phyloP scores from a whole-genome alignment of 1,140 invertebrate species.

The Eubasilissa regina region DNA sequence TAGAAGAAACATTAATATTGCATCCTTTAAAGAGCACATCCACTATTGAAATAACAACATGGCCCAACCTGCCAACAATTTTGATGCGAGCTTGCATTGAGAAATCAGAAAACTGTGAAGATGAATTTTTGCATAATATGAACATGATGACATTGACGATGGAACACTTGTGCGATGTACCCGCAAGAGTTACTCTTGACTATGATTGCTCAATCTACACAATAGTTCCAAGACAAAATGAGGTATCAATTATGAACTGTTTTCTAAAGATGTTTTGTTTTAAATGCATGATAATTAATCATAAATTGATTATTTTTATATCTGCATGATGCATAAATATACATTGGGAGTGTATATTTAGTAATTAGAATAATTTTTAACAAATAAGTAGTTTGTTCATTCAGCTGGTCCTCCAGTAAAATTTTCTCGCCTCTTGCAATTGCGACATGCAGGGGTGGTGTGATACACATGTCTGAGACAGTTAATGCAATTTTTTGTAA shows the following conservation, averaged over 20 bases:
- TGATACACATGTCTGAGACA: too few relatives aligned
- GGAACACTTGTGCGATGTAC: constrained; percentile 5
- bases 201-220: constrained; percentile 25
- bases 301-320: not conserved
- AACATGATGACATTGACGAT: constrained; percentile 16
- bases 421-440: too few relatives aligned
- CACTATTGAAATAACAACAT: constrained; percentile 1
- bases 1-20: constrained; percentile 16
- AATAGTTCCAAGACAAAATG: constrained; percentile 26
- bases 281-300: not conserved
- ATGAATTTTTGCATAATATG: not conserved
- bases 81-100: not conserved
- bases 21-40: constrained; percentile 4
- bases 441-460: too few relatives aligned
- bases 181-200: not conserved
- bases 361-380: too few relatives aligned
- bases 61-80: constrained; percentile 18
- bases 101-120: not conserved
- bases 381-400: too few relatives aligned
- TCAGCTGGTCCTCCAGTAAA: too few relatives aligned
- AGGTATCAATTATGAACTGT: not conserved
- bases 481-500: too few relatives aligned
- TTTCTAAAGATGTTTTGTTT: not conserved
- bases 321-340: not conserved
- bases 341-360: too few relatives aligned